These are phyloP conservation scores for Panulirus ornatus DNA, from an alignment of 1,140 invertebrate genomes.

Conservation along the genomic window DNA sequence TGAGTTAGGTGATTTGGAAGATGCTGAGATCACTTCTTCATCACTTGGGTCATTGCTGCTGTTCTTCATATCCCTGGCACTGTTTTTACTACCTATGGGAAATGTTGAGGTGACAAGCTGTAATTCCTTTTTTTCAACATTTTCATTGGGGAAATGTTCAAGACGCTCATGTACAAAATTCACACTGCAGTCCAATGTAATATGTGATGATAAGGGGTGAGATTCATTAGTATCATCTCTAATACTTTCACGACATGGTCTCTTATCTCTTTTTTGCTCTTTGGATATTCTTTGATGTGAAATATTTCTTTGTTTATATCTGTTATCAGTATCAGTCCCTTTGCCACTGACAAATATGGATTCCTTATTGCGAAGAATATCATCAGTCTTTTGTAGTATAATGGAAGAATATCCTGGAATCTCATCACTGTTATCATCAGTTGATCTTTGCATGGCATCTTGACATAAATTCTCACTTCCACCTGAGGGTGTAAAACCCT, in stretches of 20 bases:
- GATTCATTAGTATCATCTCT: too few relatives aligned
- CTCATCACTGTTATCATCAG: background rate
- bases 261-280: background rate
- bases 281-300: background rate
- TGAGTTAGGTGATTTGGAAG: slow-evolving; percentile 1
- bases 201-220: background rate
- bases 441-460: background rate
- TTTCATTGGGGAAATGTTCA: background rate
- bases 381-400: background rate
- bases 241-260: too few relatives aligned
- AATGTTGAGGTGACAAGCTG: background rate
- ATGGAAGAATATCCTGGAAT: background rate
- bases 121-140: background rate
- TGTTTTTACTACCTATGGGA: background rate
- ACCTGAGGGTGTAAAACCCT: slow-evolving; percentile 26
- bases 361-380: background rate
- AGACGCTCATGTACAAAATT: background rate
- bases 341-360: background rate
- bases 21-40: background rate
- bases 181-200: too few relatives aligned
- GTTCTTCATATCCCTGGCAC: background rate
- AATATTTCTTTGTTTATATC: background rate
- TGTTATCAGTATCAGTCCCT: background rate
- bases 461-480: background rate
- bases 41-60: background rate